phyloP scores from a whole-genome alignment of 2,797 vertebrate genomes.

The Manis crassicaudata region DNA sequence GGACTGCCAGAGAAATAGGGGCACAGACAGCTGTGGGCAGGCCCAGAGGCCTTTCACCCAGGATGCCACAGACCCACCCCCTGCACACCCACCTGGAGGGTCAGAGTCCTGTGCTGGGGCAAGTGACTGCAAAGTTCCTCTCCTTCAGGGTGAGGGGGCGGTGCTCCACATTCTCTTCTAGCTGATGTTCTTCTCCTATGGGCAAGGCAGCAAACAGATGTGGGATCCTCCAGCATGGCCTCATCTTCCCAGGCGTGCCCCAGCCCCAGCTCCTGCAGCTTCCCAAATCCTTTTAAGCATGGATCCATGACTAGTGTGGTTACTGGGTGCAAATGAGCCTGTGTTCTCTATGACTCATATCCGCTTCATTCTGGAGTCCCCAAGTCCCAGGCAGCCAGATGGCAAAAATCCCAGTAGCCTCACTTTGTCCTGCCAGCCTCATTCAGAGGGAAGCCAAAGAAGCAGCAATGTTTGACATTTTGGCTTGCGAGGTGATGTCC shows the following conservation, averaged over 20 bases:
- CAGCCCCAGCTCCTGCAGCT: neutral
- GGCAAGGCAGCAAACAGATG: neutral
- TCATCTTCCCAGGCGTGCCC: neutral
- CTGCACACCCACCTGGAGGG: accelerated
- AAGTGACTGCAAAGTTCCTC: accelerated
- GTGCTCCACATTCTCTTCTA: neutral
- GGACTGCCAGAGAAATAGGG: neutral
- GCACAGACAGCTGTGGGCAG: no score
- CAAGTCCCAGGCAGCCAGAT: neutral
- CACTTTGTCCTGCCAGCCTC: neutral
- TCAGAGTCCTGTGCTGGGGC: accelerated
- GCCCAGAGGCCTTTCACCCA: neutral
- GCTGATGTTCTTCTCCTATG: accelerated
- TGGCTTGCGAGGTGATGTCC: neutral
- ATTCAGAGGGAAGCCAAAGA: neutral
- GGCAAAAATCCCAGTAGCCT: neutral
- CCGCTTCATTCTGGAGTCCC: neutral
- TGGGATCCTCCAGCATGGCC: neutral
- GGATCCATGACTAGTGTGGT: neutral
- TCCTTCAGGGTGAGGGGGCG: neutral
- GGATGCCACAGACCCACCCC: neutral
- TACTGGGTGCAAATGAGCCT: neutral
- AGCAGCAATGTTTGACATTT: accelerated
- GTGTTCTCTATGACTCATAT: neutral
- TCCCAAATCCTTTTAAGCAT: neutral